Conservation (phyloP, 2,113 vertebrate species). For the Triplophysa tibetana region DNA sequence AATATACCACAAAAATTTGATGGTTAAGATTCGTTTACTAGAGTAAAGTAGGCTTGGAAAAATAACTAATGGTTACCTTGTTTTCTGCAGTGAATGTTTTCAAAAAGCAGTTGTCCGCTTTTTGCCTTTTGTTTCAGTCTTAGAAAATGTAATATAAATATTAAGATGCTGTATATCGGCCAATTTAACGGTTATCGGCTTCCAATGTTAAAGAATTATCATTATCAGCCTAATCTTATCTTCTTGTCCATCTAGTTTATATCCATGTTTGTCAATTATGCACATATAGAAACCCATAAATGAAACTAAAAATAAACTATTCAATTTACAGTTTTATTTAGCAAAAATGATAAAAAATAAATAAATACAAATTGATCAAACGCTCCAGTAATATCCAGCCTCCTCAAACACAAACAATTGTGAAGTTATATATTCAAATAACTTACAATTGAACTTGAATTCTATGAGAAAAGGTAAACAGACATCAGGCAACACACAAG, state of each 20-base stretch:
- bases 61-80: no score
- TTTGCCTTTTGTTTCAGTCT: no score
- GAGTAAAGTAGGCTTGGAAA: no score
- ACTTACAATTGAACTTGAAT: conserved; percentile 75
- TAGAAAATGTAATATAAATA: no score
- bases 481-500: conserved; percentile 63
- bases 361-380: conserved; percentile 94
- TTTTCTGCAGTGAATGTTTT: no score
- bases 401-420: conserved; percentile 72
- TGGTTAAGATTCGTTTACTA: no score
- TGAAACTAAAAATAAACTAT: neutral
- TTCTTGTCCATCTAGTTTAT: neutral
- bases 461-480: conserved; percentile 74
- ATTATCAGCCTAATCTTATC: neutral
- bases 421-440: conserved; percentile 74
- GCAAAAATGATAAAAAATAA: conserved; percentile 90
- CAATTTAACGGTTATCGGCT: no score
- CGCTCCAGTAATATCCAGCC: conserved; percentile 77
- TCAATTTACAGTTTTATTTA: conserved; percentile 85
- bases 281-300: neutral
- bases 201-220: no score
- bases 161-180: no score
- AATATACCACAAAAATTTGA: no score
- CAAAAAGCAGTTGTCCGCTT: no score
- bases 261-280: neutral